Evolutionary conservation across 2,888 invertebrate genomes (phyloP).

Genomic region (Sminthurides aquaticus): DNA sequence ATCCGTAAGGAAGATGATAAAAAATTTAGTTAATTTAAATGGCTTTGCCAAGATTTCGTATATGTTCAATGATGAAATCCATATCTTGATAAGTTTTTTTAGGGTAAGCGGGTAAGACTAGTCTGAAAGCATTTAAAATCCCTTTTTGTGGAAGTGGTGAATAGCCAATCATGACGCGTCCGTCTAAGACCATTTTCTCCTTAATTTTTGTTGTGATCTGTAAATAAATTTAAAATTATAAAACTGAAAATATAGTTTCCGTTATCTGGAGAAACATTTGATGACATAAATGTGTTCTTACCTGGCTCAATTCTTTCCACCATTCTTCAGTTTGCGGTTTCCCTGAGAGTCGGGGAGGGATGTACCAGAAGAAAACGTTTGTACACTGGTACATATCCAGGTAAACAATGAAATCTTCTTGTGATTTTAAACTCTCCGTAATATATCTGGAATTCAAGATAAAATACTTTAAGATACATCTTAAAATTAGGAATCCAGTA

Average conservation of each 20-base stretch:
- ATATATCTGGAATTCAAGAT: conserved; percentile 50
- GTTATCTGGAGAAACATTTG: neutral
- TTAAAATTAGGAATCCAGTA: conserved; percentile 12
- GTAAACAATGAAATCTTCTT: conserved; percentile 59
- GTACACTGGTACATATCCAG: conserved; percentile 61
- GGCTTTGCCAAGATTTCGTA: conserved; percentile 56
- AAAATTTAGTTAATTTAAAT: conserved; percentile 14
- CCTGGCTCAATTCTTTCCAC: conserved; percentile 51
- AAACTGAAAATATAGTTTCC: neutral
- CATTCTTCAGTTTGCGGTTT: conserved; percentile 50
- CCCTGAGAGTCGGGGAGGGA: conserved; percentile 55
- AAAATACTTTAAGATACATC: conserved; percentile 11
- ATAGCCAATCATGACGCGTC: conserved; percentile 68
- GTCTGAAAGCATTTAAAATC: conserved; percentile 66
- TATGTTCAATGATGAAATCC: conserved; percentile 57
- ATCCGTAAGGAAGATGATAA: no score
- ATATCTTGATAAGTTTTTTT: conserved; percentile 54
- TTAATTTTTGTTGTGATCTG: conserved; percentile 65
- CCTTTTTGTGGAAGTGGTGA: conserved; percentile 58
- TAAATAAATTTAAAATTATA: neutral
- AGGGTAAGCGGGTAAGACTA: conserved; percentile 68
- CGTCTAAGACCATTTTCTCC: conserved; percentile 58
- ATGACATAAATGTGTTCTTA: conserved; percentile 38
- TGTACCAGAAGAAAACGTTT: conserved; percentile 81
- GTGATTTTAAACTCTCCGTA: conserved; percentile 50